phyloP scores from a whole-genome alignment of 2,113 vertebrate species.

The Stegostoma tigrinum region DNA sequence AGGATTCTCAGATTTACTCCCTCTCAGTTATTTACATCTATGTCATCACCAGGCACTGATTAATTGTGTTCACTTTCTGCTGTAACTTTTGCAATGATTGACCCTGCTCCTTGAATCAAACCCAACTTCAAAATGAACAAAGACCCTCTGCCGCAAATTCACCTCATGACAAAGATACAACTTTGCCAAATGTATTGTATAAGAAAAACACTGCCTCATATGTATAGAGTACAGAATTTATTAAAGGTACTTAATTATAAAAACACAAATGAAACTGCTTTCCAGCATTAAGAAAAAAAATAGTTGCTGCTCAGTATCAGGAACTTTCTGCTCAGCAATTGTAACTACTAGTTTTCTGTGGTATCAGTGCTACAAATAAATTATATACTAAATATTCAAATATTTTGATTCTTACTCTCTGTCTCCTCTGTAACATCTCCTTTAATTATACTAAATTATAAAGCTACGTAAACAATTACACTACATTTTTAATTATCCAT shows the following conservation, averaged over 20 bases:
- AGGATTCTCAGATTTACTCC: too few species aligned
- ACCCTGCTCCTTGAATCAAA: neutral
- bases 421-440: neutral
- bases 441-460: neutral
- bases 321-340: neutral
- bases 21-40: too few species aligned
- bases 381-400: neutral
- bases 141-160: neutral
- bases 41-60: too few species aligned
- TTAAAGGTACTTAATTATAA: neutral
- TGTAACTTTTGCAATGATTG: neutral
- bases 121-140: neutral
- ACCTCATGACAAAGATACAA: neutral
- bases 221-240: neutral
- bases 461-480: neutral
- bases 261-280: neutral
- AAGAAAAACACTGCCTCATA: neutral
- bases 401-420: neutral
- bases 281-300: neutral
- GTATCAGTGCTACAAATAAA: neutral
- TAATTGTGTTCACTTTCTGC: neutral
- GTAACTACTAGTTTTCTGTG: neutral
- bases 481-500: neutral
- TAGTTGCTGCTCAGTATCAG: neutral
- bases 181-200: neutral